Evolutionary conservation across 2,888 invertebrate species (phyloP), one percentile per base, ranked within the genome.

Genomic region (Dryobotodes eremita): DNA sequence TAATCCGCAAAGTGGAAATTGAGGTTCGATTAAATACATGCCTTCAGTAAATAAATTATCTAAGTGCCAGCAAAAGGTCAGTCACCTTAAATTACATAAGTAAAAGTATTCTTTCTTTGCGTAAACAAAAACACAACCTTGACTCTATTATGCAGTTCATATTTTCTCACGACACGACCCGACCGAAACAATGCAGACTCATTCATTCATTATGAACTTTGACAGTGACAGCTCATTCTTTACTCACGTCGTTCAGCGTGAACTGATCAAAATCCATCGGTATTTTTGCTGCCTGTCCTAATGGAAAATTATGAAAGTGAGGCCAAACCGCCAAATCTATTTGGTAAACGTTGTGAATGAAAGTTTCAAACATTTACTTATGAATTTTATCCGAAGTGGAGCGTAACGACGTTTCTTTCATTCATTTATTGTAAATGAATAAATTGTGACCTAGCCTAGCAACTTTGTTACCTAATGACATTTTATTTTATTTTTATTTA

Each of bases 121-220:
- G 61, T 70, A 78, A 87, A 84, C 73, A 77, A 74, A 78, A 59
- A 77, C 77, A 53, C 66, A 83, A 85, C 88, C 87, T 88, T 88
- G 88, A 87, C 88, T 72, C 42, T 65, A 65, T 6, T 77, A 75
- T 59, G 57, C 48, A n/a, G 72, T 61, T 70, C 31, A 77, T 65
- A 26, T 64, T 71, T 82, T 88, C 88, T 71, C 88, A 88, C 87
- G 81, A 83, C 62, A 42, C 62, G 65, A 31, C 71, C 46, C 66
- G 66, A 20, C n/a, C 8, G 4, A 57, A 48, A 85, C 85, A 87
- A 87, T 83, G 55, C 42, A 65, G n/a, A 48, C 66, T 81, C 57
- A 73, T 69, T 75, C 50, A 55, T 15, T 72, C 61, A n/a, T n/a
- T 73, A 23, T 80, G 80, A 80, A 80, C 80, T 80, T 68, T 46